Conservation (phyloP, 2,888 invertebrate species). For the Xestia xanthographa region DNA sequence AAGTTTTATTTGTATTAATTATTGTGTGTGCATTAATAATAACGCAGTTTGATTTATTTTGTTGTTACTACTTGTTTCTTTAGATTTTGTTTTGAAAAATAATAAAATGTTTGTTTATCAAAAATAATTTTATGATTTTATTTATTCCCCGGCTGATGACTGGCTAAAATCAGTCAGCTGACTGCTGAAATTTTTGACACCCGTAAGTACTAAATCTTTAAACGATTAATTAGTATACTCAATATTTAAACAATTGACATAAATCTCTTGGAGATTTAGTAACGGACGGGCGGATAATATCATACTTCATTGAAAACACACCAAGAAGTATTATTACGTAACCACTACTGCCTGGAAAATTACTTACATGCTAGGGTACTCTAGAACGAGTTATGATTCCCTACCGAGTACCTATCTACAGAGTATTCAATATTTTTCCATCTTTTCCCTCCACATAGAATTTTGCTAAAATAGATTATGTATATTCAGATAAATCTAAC, state of each 20-base stretch:
- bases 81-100: constrained; percentile 68
- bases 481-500: not conserved
- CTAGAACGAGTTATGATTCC: not conserved
- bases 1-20: constrained; percentile 52
- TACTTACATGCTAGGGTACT: not conserved
- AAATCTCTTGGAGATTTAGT: no score
- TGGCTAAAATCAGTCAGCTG: not conserved
- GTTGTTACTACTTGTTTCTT: constrained; percentile 67
- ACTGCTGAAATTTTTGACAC: not conserved
- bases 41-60: constrained; percentile 65
- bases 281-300: not conserved
- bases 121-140: constrained; percentile 13
- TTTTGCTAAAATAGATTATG: not conserved
- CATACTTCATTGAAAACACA: not conserved
- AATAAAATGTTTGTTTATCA: constrained; percentile 68
- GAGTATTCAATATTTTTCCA: not conserved
- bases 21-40: constrained; percentile 62
- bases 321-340: not conserved
- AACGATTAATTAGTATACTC: no score
- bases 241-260: no score
- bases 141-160: not conserved
- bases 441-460: not conserved
- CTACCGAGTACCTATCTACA: not conserved
- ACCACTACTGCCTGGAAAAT: not conserved
- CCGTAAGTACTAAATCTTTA: not conserved